These are phyloP conservation scores for Limnephilus lunatus DNA, from an alignment of 2,888 invertebrate species.

Conservation along the genomic window DNA sequence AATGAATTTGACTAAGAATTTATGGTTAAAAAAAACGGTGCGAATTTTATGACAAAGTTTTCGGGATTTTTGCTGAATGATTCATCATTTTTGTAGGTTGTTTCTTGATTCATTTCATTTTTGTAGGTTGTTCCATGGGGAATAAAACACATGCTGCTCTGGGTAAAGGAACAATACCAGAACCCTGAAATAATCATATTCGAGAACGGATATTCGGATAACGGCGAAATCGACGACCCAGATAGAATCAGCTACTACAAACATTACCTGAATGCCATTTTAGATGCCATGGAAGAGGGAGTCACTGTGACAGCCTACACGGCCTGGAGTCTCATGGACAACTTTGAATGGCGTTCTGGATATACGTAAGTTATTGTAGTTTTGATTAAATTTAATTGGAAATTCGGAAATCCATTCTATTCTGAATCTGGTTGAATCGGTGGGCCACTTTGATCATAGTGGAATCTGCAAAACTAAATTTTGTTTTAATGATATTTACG, in stretches of 20 bases:
- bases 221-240: conserved; percentile 73
- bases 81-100: conserved; percentile 73
- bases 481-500: too few species aligned
- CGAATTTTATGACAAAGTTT: too few species aligned
- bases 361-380: conserved; percentile 76
- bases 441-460: too few species aligned
- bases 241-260: conserved; percentile 77
- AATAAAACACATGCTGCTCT: conserved; percentile 80
- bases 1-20: too few species aligned
- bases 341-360: conserved; percentile 75
- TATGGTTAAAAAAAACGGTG: too few species aligned
- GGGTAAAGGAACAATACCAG: conserved; percentile 79
- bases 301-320: conserved; percentile 63
- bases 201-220: conserved; percentile 80
- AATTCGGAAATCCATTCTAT: too few species aligned
- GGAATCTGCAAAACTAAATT: too few species aligned
- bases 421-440: too few species aligned
- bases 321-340: conserved; percentile 66
- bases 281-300: conserved; percentile 66
- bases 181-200: conserved; percentile 79
- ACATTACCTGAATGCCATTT: conserved; percentile 66
- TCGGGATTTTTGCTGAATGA: too few species aligned
- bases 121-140: conserved; percentile 82
- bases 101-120: conserved; percentile 67
- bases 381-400: conserved; percentile 43